Percentiles rank a stretch among this genome's conserved stretches.
These are phyloP conservation scores for Scaptomyza parva DNA, from an alignment of 2,888 invertebrate genomes.

Conservation along the genomic window DNA sequence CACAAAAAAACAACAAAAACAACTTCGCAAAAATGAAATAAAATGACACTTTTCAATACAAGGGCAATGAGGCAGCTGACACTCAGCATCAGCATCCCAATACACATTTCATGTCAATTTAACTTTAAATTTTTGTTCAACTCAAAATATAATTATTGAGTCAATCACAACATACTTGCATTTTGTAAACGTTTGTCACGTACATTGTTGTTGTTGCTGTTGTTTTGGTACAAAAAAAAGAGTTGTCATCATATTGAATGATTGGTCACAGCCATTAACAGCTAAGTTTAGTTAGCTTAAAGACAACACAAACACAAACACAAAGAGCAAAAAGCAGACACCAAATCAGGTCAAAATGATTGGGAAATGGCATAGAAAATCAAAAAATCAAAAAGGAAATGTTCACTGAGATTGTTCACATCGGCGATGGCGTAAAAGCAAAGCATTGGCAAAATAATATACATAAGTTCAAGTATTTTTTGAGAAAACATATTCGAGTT, in stretches of 20 bases:
- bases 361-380: constrained; percentile 21
- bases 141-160: neutral
- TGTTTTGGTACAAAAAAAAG: no score
- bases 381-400: neutral
- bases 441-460: no score
- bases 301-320: neutral
- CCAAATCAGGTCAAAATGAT: constrained; percentile 18
- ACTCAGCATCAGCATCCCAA: constrained; percentile 1
- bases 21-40: constrained; percentile 16
- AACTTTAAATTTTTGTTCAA: no score
- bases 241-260: constrained; percentile 29
- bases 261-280: constrained; percentile 7
- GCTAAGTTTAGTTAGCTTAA: neutral
- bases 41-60: constrained; percentile 6
- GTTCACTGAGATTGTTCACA: no score
- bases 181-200: constrained; percentile 14
- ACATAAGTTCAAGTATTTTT: no score
- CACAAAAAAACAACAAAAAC: constrained; percentile 10
- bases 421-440: no score
- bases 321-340: constrained; percentile 3
- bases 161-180: constrained; percentile 1
- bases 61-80: constrained; percentile 21
- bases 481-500: no score
- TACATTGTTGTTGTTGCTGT: no score
- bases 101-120: no score